Conservation (phyloP, 2,797 vertebrate genomes). For the Emys orbicularis region DNA sequence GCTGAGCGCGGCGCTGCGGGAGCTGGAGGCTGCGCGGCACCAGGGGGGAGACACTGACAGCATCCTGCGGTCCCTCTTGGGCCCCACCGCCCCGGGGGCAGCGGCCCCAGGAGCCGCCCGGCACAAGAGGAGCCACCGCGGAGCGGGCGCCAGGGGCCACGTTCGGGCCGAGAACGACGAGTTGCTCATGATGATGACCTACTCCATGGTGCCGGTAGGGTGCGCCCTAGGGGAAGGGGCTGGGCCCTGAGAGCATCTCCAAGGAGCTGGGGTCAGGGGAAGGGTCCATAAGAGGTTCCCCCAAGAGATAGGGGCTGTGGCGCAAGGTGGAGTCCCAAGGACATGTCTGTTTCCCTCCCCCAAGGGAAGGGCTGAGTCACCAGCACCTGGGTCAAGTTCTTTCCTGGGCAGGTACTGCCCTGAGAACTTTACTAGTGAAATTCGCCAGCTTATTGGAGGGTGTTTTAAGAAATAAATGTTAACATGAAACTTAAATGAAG, state of each 20-base stretch:
- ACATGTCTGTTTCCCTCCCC: not conserved
- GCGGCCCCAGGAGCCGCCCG: not conserved
- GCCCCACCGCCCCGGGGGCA: not conserved
- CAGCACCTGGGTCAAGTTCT: not conserved
- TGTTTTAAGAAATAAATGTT: not conserved
- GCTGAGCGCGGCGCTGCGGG: constrained; percentile 80
- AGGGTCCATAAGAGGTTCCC: not conserved
- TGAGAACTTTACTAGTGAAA: not conserved
- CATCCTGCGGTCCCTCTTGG: constrained; percentile 67
- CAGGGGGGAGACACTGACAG: constrained; percentile 73
- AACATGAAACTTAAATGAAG: not conserved
- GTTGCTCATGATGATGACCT: constrained; percentile 96
- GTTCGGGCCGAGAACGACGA: constrained; percentile 84
- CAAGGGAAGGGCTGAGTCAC: not conserved
- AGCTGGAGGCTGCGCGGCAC: constrained; percentile 79
- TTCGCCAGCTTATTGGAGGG: not conserved
- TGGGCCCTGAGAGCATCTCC: not conserved
- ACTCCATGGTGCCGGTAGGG: constrained; percentile 97
- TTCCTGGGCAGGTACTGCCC: not conserved
- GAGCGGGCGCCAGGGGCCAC: constrained; percentile 72
- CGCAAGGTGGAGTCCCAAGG: not conserved
- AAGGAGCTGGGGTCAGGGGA: not conserved
- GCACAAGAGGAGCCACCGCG: constrained; percentile 78
- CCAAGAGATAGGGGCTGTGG: not conserved
- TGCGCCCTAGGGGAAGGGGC: not conserved